Evolutionary conservation across 2,888 invertebrate species (phyloP).

Genomic region (Ptychoptera albimana): DNA sequence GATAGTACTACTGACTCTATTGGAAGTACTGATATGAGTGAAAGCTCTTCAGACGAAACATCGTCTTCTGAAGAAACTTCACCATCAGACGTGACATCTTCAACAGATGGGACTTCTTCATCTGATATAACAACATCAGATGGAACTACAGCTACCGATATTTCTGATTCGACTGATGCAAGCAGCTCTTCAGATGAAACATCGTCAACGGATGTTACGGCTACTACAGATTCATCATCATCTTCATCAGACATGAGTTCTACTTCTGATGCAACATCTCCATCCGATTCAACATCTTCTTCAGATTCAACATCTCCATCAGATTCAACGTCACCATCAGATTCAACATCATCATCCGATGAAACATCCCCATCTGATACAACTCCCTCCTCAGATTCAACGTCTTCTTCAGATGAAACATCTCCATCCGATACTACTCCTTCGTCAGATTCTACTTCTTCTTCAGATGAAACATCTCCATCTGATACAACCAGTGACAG

Average conservation of each 20-base stretch:
- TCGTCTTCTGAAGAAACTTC: constrained; percentile 6
- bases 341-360: constrained; percentile 14
- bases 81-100: background rate
- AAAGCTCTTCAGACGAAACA: background rate
- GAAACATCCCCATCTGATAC: constrained; percentile 11
- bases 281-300: constrained; percentile 14
- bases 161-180: constrained; percentile 7
- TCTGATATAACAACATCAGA: constrained; percentile 5
- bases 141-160: constrained; percentile 1
- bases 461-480: constrained; percentile 11
- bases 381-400: constrained; percentile 9
- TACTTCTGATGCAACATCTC: constrained; percentile 12
- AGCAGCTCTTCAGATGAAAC: constrained; percentile 3
- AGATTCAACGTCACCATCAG: constrained; percentile 12
- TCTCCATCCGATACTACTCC: constrained; percentile 11
- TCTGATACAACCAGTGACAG: constrained; percentile 11
- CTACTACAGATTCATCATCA: constrained; percentile 9
- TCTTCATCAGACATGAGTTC: constrained; percentile 11
- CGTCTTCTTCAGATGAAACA: constrained; percentile 4
- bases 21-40: background rate
- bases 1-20: constrained; percentile 1
- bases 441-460: constrained; percentile 14
- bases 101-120: constrained; percentile 4
- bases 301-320: constrained; percentile 7
- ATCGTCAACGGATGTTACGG: too few species aligned